Evolutionary conservation across 2,113 vertebrate genomes (phyloP), one percentile per base, ranked within the genome.

Genomic region (Ageneiosus marmoratus): DNA sequence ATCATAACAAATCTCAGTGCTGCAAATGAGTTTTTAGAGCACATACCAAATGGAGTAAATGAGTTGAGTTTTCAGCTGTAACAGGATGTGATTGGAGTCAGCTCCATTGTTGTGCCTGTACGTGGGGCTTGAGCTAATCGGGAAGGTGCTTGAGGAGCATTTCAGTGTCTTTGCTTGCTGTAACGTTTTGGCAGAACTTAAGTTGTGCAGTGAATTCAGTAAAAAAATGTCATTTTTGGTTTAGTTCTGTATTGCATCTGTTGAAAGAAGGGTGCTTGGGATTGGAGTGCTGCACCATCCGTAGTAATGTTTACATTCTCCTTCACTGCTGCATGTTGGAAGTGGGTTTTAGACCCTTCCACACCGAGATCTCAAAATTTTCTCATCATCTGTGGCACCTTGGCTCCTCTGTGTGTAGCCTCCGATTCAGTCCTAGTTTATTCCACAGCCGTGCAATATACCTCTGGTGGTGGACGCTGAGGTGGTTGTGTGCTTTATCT

Each of bases 261-360:
- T 63, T 53, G 27, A 37, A 77, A 51, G 6, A 44, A 34, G 15
- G 70, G 48, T 55, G 73, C 8, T 44, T 56, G 78, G 50, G 32
- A 48, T 46, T 69, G 46, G 37, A 24, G 73, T 67, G 29, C 62
- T 37, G 65, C 67, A 78, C 51, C 58, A 20, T 82, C 73, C 32
- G 46, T 62, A 67, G 73, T 78, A 83, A 55, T 77, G 85, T 88
- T 88, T 86, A 89, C 86, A 89, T 55, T 78, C 51, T 67, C 72
- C 37, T 53, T 83, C 27, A 70, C 16, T 69, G 70, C 76, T 81
- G 76, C 48, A 34, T 75, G 84, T 55, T 29, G 58, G 65, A 55
- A 32, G 78, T 15, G 10, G 20, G 53, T 50, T 15, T 76, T 56
- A 8, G 13, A 60, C 29, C 73, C 73, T 58, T 67, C 44, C 75